These are phyloP conservation scores for Diabrotica balteata DNA, from an alignment of 2,888 invertebrate species.

Conservation along the genomic window DNA sequence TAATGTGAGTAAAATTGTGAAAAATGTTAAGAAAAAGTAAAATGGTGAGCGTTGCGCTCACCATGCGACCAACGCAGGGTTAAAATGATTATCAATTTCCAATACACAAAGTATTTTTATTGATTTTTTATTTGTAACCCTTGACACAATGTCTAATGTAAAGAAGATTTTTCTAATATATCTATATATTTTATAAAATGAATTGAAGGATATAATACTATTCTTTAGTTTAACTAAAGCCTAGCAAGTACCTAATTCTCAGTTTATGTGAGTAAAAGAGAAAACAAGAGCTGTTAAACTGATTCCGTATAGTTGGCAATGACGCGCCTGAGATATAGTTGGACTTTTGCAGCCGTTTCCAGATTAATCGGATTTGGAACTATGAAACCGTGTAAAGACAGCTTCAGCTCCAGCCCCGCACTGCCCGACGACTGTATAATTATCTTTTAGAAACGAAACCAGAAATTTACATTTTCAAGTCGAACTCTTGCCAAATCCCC, in stretches of 20 bases:
- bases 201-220: too few species aligned
- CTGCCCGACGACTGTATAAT: slow-evolving; percentile 56
- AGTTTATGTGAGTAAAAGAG: slow-evolving; percentile 9
- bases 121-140: too few species aligned
- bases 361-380: slow-evolving; percentile 60
- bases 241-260: background rate
- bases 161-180: too few species aligned
- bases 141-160: too few species aligned
- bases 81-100: too few species aligned
- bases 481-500: slow-evolving; percentile 47
- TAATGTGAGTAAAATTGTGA: too few species aligned
- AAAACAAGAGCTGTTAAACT: slow-evolving; percentile 2
- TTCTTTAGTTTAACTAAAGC: too few species aligned
- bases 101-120: too few species aligned
- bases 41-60: too few species aligned
- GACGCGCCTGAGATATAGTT: slow-evolving; percentile 17
- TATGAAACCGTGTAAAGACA: slow-evolving; percentile 60
- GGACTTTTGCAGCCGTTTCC: slow-evolving; percentile 37
- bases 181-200: too few species aligned
- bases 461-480: slow-evolving; percentile 58
- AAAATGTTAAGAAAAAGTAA: too few species aligned
- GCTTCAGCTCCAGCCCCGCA: slow-evolving; percentile 33
- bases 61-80: too few species aligned
- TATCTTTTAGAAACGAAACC: slow-evolving; percentile 55
- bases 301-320: slow-evolving; percentile 17